Percentiles rank a stretch among this genome's conserved stretches.
phyloP scores from a whole-genome alignment of 1,140 invertebrate species.

The Marisa cornuarietis region DNA sequence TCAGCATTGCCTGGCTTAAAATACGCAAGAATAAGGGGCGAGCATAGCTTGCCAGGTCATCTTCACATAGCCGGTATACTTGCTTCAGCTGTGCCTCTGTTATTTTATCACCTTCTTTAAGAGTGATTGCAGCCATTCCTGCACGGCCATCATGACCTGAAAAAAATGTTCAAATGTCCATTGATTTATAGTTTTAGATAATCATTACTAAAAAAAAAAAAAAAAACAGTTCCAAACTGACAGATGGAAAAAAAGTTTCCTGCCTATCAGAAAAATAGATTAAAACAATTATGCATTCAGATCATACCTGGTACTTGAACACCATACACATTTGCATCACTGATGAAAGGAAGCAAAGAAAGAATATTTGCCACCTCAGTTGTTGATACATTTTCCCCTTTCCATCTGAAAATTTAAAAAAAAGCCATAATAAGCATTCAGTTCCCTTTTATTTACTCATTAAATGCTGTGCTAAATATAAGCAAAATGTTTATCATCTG shows the following conservation, averaged over 20 bases:
- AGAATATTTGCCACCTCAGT: conserved; percentile 86
- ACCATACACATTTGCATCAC: conserved; percentile 93
- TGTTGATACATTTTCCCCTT: conserved; percentile 98
- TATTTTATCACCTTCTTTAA: conserved; percentile 52
- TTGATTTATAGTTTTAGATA: neutral
- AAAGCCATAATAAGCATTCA: neutral
- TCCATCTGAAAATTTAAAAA: conserved; percentile 67
- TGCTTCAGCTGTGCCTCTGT: conserved; percentile 31
- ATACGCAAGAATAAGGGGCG: conserved; percentile 87
- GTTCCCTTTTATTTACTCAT: neutral
- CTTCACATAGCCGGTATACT: conserved; percentile 46
- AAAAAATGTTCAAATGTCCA: conserved; percentile 54
- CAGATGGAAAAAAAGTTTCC: no score
- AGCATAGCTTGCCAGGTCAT: conserved; percentile 82
- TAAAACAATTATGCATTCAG: no score
- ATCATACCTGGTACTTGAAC: conserved; percentile 75
- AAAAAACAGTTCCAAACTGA: no score
- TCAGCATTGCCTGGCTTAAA: conserved; percentile 40
- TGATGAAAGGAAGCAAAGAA: conserved; percentile 68
- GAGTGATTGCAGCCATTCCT: conserved; percentile 90
- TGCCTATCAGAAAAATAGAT: no score
- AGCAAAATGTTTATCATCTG: neutral
- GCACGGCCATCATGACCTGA: conserved; percentile 87
- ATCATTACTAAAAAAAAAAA: no score
- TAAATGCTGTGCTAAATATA: neutral